Conservation (phyloP, 53 echinoderm and acorn worm species). For the Patiria pectinifera region DNA sequence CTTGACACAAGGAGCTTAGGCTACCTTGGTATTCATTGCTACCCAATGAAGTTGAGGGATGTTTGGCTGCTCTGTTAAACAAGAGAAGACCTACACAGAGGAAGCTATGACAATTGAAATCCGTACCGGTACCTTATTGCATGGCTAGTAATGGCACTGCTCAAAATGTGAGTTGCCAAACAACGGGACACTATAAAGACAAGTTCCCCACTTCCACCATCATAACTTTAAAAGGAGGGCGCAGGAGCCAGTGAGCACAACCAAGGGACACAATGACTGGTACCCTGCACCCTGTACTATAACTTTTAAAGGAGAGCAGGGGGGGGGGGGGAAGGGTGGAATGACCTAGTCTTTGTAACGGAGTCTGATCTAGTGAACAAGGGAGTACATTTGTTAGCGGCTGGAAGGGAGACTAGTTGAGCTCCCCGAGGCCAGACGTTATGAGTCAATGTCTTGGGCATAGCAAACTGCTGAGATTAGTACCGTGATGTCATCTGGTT, state of each 20-base stretch:
- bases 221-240: too few species aligned
- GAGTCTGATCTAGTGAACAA: background rate
- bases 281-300: too few species aligned
- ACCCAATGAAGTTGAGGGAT: background rate
- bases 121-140: background rate
- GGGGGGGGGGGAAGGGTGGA: background rate
- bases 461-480: slow-evolving; percentile 90
- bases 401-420: slow-evolving; percentile 22
- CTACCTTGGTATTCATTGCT: background rate
- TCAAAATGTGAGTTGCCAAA: background rate
- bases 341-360: slow-evolving; percentile 11
- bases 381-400: background rate
- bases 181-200: too few species aligned
- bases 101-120: background rate
- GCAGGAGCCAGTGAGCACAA: too few species aligned
- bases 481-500: slow-evolving; percentile 97
- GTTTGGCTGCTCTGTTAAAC: background rate
- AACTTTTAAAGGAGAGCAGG: background rate
- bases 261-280: too few species aligned
- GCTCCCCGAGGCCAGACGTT: slow-evolving; percentile 35
- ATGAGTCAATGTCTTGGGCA: slow-evolving; percentile 83
- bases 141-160: background rate
- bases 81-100: background rate
- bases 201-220: too few species aligned
- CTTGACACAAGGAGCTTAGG: background rate